phyloP scores from a whole-genome alignment of 2,888 invertebrate species.

The Mycalesis mineus region DNA sequence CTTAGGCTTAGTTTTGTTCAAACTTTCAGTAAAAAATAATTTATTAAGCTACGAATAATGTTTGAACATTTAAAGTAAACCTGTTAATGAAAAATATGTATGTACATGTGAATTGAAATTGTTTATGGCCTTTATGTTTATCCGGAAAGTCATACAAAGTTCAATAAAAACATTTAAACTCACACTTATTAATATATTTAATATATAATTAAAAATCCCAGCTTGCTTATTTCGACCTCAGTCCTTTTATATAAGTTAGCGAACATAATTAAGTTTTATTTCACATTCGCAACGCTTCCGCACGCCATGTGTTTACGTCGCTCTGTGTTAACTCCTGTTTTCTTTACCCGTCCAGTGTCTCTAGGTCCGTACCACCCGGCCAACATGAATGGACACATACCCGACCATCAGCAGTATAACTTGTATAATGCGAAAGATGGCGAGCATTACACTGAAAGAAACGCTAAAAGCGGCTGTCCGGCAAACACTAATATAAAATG shows the following conservation, averaged over 20 bases:
- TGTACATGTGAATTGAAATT: no score
- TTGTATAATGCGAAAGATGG: slow-evolving; percentile 74
- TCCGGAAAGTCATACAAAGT: no score
- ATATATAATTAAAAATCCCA: not conserved
- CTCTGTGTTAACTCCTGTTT: slow-evolving; percentile 67
- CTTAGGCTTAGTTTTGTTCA: no score
- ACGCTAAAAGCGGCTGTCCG: slow-evolving; percentile 69
- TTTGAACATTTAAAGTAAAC: no score
- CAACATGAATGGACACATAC: slow-evolving; percentile 70
- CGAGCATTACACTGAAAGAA: slow-evolving; percentile 72
- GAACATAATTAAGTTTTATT: slow-evolving; percentile 41
- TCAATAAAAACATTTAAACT: no score
- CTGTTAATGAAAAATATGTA: no score
- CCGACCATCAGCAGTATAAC: slow-evolving; percentile 68
- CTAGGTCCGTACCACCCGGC: slow-evolving; percentile 73
- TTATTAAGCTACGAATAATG: no score
- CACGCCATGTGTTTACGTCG: slow-evolving; percentile 65
- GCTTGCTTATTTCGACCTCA: slow-evolving; percentile 1
- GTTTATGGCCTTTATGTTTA: no score
- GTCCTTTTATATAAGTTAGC: slow-evolving; percentile 10
- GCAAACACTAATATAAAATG: slow-evolving; percentile 74
- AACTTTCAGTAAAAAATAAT: no score
- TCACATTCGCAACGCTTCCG: slow-evolving; percentile 53
- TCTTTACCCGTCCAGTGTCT: slow-evolving; percentile 66
- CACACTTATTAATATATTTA: no score